A percentile compares a stretch with the other conserved stretches of the same genome.
Evolutionary conservation across 2,888 invertebrate species (phyloP).

Genomic region (Macrosiphum euphorbiae): DNA sequence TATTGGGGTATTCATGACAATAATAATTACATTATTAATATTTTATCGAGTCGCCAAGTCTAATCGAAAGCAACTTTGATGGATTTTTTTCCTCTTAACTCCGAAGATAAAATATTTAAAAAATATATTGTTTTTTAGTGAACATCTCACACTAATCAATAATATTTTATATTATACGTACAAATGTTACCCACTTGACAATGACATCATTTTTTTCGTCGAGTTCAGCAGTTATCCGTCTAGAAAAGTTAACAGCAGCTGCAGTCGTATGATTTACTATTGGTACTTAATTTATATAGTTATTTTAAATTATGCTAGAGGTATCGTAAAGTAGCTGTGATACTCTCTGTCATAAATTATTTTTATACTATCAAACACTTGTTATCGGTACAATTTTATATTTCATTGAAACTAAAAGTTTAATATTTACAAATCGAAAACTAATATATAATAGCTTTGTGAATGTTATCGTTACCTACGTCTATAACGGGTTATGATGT

Average conservation of each 20-base stretch:
- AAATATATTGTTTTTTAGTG: background rate
- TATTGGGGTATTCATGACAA: background rate
- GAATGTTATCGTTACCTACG: too few species aligned
- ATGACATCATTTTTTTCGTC: background rate
- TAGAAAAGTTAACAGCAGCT: background rate
- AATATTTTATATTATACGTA: background rate
- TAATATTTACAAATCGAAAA: too few species aligned
- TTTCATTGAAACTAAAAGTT: too few species aligned
- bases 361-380: too few species aligned
- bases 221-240: background rate
- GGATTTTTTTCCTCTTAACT: background rate
- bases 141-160: background rate
- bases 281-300: background rate
- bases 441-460: too few species aligned
- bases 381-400: too few species aligned
- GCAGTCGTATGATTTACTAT: background rate
- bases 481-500: too few species aligned
- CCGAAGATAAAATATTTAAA: background rate
- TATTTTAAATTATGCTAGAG: background rate
- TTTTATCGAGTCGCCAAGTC: background rate
- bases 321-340: background rate
- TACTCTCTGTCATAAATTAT: background rate
- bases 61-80: background rate
- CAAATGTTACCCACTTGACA: background rate
- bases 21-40: constrained; percentile 7